These are phyloP conservation scores for Xenopus borealis DNA, from an alignment of 2,113 vertebrate genomes.

Conservation along the genomic window DNA sequence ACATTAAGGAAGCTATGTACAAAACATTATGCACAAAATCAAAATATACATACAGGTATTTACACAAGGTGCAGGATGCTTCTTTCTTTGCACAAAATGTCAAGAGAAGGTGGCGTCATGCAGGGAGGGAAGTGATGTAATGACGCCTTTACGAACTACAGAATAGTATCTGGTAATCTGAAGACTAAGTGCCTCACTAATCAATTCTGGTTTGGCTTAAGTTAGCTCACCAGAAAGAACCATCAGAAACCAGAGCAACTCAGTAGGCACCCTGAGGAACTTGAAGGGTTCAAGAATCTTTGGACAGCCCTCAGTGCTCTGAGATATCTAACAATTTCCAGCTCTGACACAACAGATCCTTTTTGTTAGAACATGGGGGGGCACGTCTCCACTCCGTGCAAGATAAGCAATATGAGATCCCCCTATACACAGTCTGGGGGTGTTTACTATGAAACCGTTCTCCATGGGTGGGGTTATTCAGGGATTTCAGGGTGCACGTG, in stretches of 20 bases:
- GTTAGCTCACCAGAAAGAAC: conserved; percentile 7
- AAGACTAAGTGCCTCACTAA: conserved; percentile 7
- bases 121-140: conserved; percentile 20
- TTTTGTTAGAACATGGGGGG: not conserved
- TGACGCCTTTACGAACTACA: conserved; percentile 30
- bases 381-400: not conserved
- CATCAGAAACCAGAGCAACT: conserved; percentile 4
- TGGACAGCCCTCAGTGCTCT: conserved; percentile 24
- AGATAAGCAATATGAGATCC: not conserved
- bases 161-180: not conserved
- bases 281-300: conserved; percentile 4
- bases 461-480: conserved; percentile 50
- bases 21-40: conserved; percentile 33
- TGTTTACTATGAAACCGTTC: not conserved
- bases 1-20: conserved; percentile 42
- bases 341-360: conserved; percentile 20
- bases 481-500: conserved; percentile 72
- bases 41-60: conserved; percentile 41
- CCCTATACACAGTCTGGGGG: conserved; percentile 7
- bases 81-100: conserved; percentile 15
- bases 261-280: conserved; percentile 27
- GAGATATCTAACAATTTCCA: not conserved
- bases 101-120: conserved; percentile 8
- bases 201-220: conserved; percentile 5
- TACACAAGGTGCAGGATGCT: conserved; percentile 44